Base-by-base conservation (phyloP, 2,113 vertebrate species). In the Morone saxatilis region DNA sequence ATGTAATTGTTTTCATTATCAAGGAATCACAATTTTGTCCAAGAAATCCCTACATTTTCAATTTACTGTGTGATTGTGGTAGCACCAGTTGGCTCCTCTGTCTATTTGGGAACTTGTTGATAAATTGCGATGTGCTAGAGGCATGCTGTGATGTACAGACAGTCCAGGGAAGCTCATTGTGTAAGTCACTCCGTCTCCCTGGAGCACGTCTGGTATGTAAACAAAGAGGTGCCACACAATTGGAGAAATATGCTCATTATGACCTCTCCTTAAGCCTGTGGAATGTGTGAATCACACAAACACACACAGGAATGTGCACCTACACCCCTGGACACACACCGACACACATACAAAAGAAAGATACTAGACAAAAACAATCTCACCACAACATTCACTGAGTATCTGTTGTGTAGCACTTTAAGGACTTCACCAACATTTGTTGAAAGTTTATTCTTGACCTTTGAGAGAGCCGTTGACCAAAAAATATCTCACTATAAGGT, bases 191-290 rank as follows among this genome's bases (percentile, higher is more conserved):
- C 68, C 6, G 80, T 89, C 86, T 90, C 91, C 85, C 70, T 9
- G 86, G 84, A 88, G 85, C 85, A 84, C 0, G 85, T 89, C 84
- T 91, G 88, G 92, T 84, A 92, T 93, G 89, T 87, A 89, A 94
- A 92, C 84, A 86, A 71, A 75, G 76, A 86, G 83, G 78, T 87
- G 88, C 77, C 48, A 71, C 81, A 80, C 59, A 71, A 86, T 60
- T 78, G 81, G 76, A 83, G 87, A 83, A 92, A 93, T 87, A 82
- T 85, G 84, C 50, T 88, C 88, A 88, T 84, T 88, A 20, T 69
- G 80, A 87, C 87, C 88, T 88, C 81, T 89, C 50, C 81, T 81
- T 91, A 76, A 89, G 89, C 59, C 84, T 22, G 67, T 56, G 88
- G 91, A 91, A 94, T 92, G 91, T 88, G 83, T 81, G 88, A 91